phyloP scores from a whole-genome alignment of 2,888 invertebrate species.

The Phania funesta region DNA sequence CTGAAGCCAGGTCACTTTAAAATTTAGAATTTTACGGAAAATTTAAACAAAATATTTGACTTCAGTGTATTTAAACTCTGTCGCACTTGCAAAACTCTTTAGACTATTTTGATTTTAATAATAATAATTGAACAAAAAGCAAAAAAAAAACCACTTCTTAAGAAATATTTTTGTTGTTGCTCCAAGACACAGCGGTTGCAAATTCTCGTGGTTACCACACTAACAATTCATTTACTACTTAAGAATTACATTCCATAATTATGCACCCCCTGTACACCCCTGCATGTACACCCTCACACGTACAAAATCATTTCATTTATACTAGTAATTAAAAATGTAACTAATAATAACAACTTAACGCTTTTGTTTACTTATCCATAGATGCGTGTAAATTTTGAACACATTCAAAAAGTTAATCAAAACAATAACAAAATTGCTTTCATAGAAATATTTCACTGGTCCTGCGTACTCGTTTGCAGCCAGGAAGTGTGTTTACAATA shows the following conservation, averaged over 20 bases:
- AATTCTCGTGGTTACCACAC: constrained; percentile 52
- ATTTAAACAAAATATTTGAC: too few relatives aligned
- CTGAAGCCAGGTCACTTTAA: too few relatives aligned
- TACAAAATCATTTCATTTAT: not conserved
- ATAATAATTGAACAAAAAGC: too few relatives aligned
- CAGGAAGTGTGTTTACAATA: too few relatives aligned
- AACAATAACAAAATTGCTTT: constrained; percentile 53
- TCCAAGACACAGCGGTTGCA: constrained; percentile 56
- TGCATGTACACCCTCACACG: too few relatives aligned
- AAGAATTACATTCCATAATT: not conserved
- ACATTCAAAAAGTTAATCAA: constrained; percentile 63
- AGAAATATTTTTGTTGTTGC: constrained; percentile 45
- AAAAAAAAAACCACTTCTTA: constrained; percentile 47
- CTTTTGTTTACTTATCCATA: constrained; percentile 29
- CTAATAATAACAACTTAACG: constrained; percentile 36
- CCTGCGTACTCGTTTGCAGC: too few relatives aligned
- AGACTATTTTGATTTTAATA: constrained; percentile 1
- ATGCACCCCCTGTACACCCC: not conserved
- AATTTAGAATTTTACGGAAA: too few relatives aligned
- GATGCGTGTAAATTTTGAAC: constrained; percentile 38
- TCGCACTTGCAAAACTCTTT: not conserved
- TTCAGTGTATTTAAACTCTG: too few relatives aligned
- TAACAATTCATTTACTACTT: constrained; percentile 22
- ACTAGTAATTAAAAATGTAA: not conserved
- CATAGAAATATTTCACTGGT: not conserved